Conservation (phyloP, 2,888 invertebrate species). For the Drosophila falleni region DNA sequence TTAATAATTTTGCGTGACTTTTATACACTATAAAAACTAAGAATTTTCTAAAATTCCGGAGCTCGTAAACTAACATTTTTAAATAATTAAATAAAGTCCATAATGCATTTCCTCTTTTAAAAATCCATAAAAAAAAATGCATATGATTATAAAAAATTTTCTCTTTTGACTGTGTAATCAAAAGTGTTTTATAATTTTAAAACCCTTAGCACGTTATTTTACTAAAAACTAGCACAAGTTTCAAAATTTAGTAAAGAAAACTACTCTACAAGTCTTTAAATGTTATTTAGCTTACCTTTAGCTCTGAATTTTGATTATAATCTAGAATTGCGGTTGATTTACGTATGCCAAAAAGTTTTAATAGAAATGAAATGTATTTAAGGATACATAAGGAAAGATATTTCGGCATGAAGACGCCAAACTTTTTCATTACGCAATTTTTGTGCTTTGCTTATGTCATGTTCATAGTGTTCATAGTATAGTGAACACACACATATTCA, state of each 20-base stretch:
- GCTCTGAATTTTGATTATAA: conserved; percentile 54
- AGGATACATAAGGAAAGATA: conserved; percentile 10
- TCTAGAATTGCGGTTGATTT: conserved; percentile 48
- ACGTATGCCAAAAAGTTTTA: conserved; percentile 51
- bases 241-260: not conserved
- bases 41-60: not conserved
- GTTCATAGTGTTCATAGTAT: conserved; percentile 46
- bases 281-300: conserved; percentile 11
- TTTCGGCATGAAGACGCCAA: conserved; percentile 41
- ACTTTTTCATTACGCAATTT: conserved; percentile 80
- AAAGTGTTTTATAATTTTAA: not conserved
- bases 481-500: conserved; percentile 23
- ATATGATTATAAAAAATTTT: not conserved
- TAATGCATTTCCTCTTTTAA: not conserved
- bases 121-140: not conserved
- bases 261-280: not conserved
- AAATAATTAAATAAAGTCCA: not conserved
- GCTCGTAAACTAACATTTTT: not conserved
- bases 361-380: conserved; percentile 16
- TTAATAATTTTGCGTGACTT: conserved; percentile 1
- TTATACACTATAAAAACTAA: not conserved
- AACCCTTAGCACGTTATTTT: too few relatives aligned
- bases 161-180: too few relatives aligned
- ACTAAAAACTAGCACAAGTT: not conserved
- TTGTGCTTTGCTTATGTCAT: conserved; percentile 64